Base-by-base conservation (phyloP, 2,888 invertebrate genomes). In the Ormyrus nitidulus region DNA sequence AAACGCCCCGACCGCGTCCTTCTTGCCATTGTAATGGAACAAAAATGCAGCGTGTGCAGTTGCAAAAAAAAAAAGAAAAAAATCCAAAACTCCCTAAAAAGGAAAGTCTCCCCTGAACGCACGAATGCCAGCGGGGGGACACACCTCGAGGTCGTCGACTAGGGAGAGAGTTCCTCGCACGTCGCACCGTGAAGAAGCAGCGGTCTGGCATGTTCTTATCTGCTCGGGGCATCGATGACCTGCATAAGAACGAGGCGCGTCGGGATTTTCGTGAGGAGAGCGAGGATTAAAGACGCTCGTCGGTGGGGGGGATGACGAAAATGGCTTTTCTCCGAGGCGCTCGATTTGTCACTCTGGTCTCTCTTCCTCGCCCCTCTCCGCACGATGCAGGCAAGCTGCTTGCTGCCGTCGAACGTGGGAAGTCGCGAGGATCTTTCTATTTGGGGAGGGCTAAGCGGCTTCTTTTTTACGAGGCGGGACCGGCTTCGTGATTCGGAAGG, bases 131-230 rank as follows among this genome's bases (percentile, higher is more conserved):
- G 13, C 19, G 2, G 19, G 19, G 53, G 66, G 6, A 54, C 46
- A 62, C 62, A 62, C 62, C 62, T 19, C 11, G 66, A 34, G 66
- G 53, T 7, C n/a, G n/a, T 66, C 51, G 53, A 53, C 58, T 7
- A n/a, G 2, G 51, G 51, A 13, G 9, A 13, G 9, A 58, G 5
- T 69, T 69, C 19, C 19, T 19, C 48, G 56, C 46, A 19, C 58
- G 68, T n/a, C 44, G 10, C 11, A n/a, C 44, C 13, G 54, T 46
- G 8, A 54, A 54, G 34, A 19, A 66, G 34, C 34, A 5, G 65
- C 9, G n/a, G 54, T 73, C 19, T 71, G 34, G 3, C 54, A n/a
- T 49, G 5, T 81, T 77, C 73, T 83, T 83, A 84, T 86, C 84
- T 72, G 64, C n/a, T 70, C 53, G 46, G 44, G 71, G 80, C 76